Base-by-base conservation (phyloP, 1,140 invertebrate genomes). In the Cotesia glomerata region DNA sequence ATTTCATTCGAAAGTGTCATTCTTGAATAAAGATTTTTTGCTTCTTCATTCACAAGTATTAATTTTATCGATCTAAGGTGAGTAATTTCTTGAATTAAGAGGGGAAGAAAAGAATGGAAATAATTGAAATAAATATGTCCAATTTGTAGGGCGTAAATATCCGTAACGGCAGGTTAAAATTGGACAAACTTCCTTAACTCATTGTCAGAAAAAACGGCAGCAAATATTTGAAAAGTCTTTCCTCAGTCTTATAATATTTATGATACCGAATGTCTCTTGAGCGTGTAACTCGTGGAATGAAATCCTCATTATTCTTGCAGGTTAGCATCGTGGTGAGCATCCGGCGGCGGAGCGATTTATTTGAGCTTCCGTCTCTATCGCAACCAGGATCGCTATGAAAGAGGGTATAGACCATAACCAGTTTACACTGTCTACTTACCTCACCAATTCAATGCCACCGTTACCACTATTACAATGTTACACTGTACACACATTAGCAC, bases 351-450 rank as follows among this genome's bases (percentile, higher is more conserved):
- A 73, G 76, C 79, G 78, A 81, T 80, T 81, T 80, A 80, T 81
- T 80, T 78, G 77, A 81, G 79, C 80, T 79, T 81, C 80, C 80
- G 80, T 79, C 77, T 79, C 78, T 81, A 81, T 81, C 80, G 74
- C 76, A 75, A 49, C 72, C 63, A 76, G 74, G 75, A 81, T 81
- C 79, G 72, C 78, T 74, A 73, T 74, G 76, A 72, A 77, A 78
- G 78, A 77, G 78, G 78, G 76, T 80, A 77, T 79, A 80, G 79
- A 80, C 78, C 80, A 81, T 78, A 81, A 80, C 80, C 76, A 75
- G 74, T 79, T 78, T 75, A 71, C 77, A 76, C 75, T 79, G 62
- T 72, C 70, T 80, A 66, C 65, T 73, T 75, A 74, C 64, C 66
- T 74, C 52, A 36, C 34, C 14, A 36, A 67, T 58, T 36, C 11